These are phyloP conservation scores for Marmota monax DNA, from an alignment of 2,113 vertebrate genomes.

Conservation along the genomic window DNA sequence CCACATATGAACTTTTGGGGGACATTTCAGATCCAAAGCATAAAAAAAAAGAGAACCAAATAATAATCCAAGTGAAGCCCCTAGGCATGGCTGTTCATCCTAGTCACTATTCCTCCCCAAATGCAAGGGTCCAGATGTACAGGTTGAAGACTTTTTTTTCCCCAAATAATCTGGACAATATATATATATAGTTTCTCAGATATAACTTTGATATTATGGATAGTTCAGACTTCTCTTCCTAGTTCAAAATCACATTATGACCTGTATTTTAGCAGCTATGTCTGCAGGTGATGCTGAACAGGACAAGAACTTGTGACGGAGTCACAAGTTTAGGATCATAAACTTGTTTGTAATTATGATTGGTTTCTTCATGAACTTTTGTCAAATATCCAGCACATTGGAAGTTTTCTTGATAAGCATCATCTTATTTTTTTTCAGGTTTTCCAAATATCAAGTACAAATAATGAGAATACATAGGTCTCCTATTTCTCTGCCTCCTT, in stretches of 20 bases:
- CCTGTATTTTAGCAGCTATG: neutral
- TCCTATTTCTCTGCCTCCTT: conserved; percentile 6
- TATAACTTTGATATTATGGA: neutral
- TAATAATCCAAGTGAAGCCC: neutral
- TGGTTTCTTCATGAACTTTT: neutral
- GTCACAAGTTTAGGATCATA: too few relatives aligned
- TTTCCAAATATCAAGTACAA: neutral
- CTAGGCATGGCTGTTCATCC: neutral
- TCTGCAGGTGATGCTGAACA: too few relatives aligned
- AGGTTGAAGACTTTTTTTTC: neutral
- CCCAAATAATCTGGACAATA: neutral
- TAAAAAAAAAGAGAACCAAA: neutral
- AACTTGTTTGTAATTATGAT: too few relatives aligned
- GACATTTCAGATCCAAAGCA: neutral
- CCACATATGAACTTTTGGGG: neutral
- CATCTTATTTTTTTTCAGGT: neutral
- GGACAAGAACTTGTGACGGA: too few relatives aligned
- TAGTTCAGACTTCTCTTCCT: neutral
- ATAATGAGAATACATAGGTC: neutral
- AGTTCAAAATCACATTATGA: neutral
- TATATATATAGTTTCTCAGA: neutral
- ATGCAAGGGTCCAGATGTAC: too few relatives aligned
- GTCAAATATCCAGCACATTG: neutral
- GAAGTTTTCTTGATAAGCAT: neutral
- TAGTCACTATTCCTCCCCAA: too few relatives aligned